Conservation (phyloP, 2,113 vertebrate species). For the Sitta europaea region DNA sequence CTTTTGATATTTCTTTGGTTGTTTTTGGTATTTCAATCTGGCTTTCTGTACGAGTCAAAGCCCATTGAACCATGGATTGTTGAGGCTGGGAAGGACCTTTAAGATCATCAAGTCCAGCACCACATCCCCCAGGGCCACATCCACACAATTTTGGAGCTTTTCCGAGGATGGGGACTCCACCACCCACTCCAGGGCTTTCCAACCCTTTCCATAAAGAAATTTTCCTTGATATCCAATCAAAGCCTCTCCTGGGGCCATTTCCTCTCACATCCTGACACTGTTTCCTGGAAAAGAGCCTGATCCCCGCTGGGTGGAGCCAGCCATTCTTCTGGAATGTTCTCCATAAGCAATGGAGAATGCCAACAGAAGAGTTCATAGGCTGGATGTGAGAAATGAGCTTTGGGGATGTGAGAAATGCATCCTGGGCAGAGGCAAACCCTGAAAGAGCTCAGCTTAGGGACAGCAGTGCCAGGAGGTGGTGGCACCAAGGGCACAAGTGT, state of each 20-base stretch:
- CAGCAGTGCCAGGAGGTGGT: background rate
- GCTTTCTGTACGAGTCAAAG: background rate
- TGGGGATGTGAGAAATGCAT: background rate
- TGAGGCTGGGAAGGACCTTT: background rate
- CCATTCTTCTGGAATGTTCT: background rate
- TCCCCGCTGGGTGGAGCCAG: too few species aligned
- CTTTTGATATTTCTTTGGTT: background rate
- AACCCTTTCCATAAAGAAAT: background rate
- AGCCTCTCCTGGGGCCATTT: background rate
- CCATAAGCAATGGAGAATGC: background rate
- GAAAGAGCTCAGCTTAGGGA: background rate
- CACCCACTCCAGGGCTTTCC: background rate
- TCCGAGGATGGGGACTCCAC: too few species aligned
- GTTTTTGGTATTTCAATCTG: background rate
- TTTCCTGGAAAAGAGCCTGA: background rate
- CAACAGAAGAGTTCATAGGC: accelerated
- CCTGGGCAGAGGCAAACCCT: background rate
- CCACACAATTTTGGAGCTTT: background rate
- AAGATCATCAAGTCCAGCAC: background rate
- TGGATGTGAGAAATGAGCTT: background rate
- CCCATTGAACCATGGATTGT: background rate
- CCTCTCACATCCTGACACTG: background rate
- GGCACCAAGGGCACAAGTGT: background rate
- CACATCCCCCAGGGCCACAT: background rate
- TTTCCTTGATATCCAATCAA: background rate